Evolutionary conservation across 2,113 vertebrate genomes (phyloP), one percentile per base, ranked within the genome.

Genomic region (Coturnix japonica): DNA sequence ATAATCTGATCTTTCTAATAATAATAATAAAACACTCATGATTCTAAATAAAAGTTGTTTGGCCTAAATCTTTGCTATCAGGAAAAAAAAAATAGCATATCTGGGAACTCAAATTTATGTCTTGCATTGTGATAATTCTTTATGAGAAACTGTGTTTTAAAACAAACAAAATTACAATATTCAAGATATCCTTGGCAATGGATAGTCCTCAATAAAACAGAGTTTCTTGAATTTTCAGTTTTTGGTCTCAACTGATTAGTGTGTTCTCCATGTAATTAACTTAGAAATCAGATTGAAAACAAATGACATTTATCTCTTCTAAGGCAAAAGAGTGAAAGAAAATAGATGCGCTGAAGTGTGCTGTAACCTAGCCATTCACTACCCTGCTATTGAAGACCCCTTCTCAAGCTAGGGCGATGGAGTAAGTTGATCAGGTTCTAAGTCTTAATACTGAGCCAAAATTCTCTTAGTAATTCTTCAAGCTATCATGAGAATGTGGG

Each of bases 131-230:
- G 96, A 94, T 96, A 94, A 96, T 94, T 87, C 94, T 95, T 94
- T 92, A 94, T 94, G 89, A 97, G 96, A 98, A 97, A 96, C 91
- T 95, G 94, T 97, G 95, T 98, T 96, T 97, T 96, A 94, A 94
- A 96, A 88, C 95, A 95, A 95, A 87, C 44, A 71, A 74, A 94
- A 95, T 76, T 96, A 94, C 89, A 65, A 66, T 91, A 94, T 77
- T 93, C 77, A 95, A 95, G 90, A 84, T 94, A 95, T 95, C 95
- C 95, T 96, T 95, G 96, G 92, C 97, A 97, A 97, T 95, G 95
- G 96, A 95, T 96, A 97, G 95, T 94, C 96, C 95, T 97, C 96
- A 97, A 97, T 97, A 97, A 97, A 97, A 93, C 81, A 94, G 94
- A 96, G 80, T 96, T 96, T 93, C 89, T 96, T 96, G 92, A 95